Conservation (phyloP, 2,113 vertebrate genomes). For the Stomatorhinus ivindoensis region DNA sequence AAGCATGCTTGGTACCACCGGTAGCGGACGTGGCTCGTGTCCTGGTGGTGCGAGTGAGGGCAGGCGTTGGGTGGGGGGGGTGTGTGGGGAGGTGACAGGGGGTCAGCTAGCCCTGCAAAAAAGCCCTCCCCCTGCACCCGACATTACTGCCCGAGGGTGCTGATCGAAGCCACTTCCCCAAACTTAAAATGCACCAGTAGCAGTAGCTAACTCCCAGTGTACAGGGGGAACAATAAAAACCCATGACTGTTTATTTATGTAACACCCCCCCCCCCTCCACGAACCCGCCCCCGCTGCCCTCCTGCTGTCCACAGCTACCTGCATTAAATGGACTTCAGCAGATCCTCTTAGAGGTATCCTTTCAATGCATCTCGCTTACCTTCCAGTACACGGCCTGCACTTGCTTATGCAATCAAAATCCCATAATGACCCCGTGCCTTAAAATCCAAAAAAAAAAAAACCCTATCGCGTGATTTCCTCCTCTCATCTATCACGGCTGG, state of each 20-base stretch:
- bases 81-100: not conserved
- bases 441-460: constrained; percentile 48
- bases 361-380: constrained; percentile 61
- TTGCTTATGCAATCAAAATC: constrained; percentile 54
- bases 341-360: constrained; percentile 59
- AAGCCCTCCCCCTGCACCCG: not conserved
- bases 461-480: constrained; percentile 51
- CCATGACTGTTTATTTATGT: constrained; percentile 60
- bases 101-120: not conserved
- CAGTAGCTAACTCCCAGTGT: constrained; percentile 49
- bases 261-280: constrained; percentile 45
- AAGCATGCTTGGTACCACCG: not conserved
- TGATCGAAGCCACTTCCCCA: constrained; percentile 16
- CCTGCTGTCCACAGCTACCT: constrained; percentile 46
- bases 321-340: constrained; percentile 39
- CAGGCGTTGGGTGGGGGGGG: not conserved
- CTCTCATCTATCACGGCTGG: constrained; percentile 52
- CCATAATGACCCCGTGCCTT: constrained; percentile 53
- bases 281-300: constrained; percentile 12
- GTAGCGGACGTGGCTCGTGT: not conserved
- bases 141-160: not conserved
- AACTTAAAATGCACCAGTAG: constrained; percentile 58
- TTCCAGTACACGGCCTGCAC: constrained; percentile 46
- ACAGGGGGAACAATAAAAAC: constrained; percentile 59
- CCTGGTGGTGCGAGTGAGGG: not conserved